Evolutionary conservation across 2,113 vertebrate species (phyloP), one percentile per base, ranked within the genome.

Genomic region (pig (Sus scrofa)): DNA sequence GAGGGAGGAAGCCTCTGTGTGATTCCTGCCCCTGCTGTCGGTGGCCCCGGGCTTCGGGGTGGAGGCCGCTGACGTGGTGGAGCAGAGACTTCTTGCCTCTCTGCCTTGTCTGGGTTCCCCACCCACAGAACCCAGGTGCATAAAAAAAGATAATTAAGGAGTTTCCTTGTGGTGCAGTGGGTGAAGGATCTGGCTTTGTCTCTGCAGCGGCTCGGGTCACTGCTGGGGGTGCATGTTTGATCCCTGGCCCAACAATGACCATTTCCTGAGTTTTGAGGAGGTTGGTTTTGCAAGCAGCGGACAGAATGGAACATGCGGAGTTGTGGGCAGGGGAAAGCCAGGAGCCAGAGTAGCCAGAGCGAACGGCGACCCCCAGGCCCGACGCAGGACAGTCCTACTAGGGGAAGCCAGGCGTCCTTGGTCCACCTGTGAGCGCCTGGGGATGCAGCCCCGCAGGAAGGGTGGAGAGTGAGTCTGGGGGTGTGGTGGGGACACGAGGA

Each of bases 401-500:
- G 39, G 20, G 24, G 56, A 12, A 60, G 30, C 27, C n/a, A 8
- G n/a, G 13, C n/a, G 30, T 24, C 37, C 22, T 34, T 19, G 39
- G 60, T 62, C 52, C 62, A 20, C 63, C 24, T 63, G 68, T 2
- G 68, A 73, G 18, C 91, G 6, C 24, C 34, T 27, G 39, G 6
- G 54, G 39, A 18, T 1, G 7, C 34, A 67, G 11, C n/a, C 15
- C 22, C 0, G 3, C 52, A 15, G 37, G 56, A 60, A 19, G 44
- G 19, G 6, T 9, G 52, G n/a, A 63, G 24, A 44, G 2, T 7
- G 62, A 44, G 24, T 37, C 63, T 16, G 20, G 63, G 56, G 20
- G 2, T 13, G 32, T 16, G 20, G 13, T 1, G 0, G 13, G 37
- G 22, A 24, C 13, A 1, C 18, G 24, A 12, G 22, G 58, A 6